These are phyloP conservation scores for Nibea coibor DNA, from an alignment of 2,113 vertebrate species.

Conservation along the genomic window DNA sequence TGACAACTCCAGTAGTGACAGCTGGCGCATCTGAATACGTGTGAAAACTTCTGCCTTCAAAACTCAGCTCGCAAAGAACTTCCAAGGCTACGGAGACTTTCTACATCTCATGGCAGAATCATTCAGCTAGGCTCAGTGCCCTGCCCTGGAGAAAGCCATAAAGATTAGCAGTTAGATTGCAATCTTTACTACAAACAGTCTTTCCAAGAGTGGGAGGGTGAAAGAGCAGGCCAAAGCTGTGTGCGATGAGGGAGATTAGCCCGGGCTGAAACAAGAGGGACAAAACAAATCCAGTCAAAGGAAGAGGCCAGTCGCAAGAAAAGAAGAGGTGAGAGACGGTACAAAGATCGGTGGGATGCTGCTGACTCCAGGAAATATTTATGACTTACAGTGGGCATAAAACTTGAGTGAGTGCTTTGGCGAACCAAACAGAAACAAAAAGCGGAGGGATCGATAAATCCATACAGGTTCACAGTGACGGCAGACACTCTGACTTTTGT, in stretches of 20 bases:
- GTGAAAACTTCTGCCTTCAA: conserved; percentile 64
- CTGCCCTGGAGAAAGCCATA: conserved; percentile 73
- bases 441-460: conserved; percentile 78
- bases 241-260: conserved; percentile 78
- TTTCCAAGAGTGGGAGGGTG: conserved; percentile 60
- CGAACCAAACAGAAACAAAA: conserved; percentile 75
- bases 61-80: conserved; percentile 56
- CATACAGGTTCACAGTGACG: conserved; percentile 68
- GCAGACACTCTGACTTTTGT: conserved; percentile 72
- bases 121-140: conserved; percentile 57
- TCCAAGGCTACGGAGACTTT: conserved; percentile 61
- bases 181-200: conserved; percentile 80
- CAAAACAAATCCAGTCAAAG: conserved; percentile 77
- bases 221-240: conserved; percentile 67
- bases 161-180: conserved; percentile 82
- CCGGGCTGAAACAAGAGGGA: conserved; percentile 64
- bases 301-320: conserved; percentile 71
- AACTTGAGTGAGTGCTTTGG: conserved; percentile 54
- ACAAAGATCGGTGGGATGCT: conserved; percentile 56
- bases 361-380: conserved; percentile 76
- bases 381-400: conserved; percentile 71
- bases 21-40: conserved; percentile 62
- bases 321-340: conserved; percentile 51
- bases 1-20: conserved; percentile 70
- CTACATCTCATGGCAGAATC: conserved; percentile 68